Evolutionary conservation across 2,113 vertebrate genomes (phyloP), one percentile per base, ranked within the genome.

Genomic region (Trichomycterus rosablanca): DNA sequence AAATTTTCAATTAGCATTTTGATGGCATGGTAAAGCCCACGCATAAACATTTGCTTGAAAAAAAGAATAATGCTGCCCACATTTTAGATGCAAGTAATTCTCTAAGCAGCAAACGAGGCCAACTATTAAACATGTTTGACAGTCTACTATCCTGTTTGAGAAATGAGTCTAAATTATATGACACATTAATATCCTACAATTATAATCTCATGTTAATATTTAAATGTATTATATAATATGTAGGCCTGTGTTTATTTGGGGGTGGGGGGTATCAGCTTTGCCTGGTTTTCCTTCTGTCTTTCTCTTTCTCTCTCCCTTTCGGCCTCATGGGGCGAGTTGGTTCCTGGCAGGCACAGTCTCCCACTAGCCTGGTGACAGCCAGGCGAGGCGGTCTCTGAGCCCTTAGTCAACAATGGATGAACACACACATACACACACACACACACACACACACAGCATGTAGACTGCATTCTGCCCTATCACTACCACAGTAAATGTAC

Each of bases 271-370:
- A n/a, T n/a, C n/a, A 30, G 26, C 12, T 43, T 10, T 24, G 18
- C 53, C 46, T 63, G 30, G 56, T 9, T 26, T 40, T 30, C 42
- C 24, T 12, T 40, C 12, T 56, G 9, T 26, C 60, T 46, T 19
- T 55, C 10, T 42, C 24, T 45, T 40, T 49, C 52, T 73, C 9
- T 43, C 49, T 56, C 49, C 53, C 49, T 44, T 15, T 51, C 34
- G 40, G 32, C 32, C 39, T 53, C 35, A 14, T 23, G 46, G 68
- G 30, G 70, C 34, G 65, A 71, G 71, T 73, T 73, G 37, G 68
- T 71, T 72, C 67, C 76, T 71, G 73, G 66, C 73, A 73, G 70
- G 63, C 70, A 76, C 74, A 48, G 71, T 59, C 68, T 74, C 71
- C 67, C 72, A 74, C 73, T 63, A 70, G 71, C 59, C 44, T 62